phyloP scores from a whole-genome alignment of 1,140 invertebrate species.

The Drosophila pallidifrons region DNA sequence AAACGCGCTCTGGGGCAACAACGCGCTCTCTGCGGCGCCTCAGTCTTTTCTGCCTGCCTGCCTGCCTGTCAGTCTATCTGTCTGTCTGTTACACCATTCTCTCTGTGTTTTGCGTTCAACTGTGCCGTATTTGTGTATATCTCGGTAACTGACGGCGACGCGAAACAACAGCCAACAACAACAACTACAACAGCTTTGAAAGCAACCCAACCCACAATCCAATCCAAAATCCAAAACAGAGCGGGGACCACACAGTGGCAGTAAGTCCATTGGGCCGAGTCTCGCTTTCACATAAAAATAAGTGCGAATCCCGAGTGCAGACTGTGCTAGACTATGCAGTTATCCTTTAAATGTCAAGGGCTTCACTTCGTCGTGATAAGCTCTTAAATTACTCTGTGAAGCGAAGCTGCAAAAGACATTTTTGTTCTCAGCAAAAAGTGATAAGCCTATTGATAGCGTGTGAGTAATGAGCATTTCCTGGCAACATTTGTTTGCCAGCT shows the following conservation, averaged over 20 bases:
- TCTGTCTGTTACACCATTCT: conserved; percentile 5
- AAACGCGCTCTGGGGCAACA: conserved; percentile 56
- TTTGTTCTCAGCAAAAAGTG: neutral
- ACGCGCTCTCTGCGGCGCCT: neutral
- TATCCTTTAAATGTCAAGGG: neutral
- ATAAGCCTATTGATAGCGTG: neutral
- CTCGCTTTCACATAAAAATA: conserved; percentile 17
- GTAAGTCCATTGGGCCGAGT: conserved; percentile 25
- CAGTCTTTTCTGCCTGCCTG: neutral
- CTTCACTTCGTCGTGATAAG: neutral
- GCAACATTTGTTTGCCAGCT: neutral
- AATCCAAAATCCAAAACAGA: conserved; percentile 9
- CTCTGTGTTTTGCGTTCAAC: conserved; percentile 3
- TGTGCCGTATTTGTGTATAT: conserved; percentile 34
- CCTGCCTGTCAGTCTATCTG: neutral
- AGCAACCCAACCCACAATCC: conserved; percentile 7
- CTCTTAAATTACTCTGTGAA: neutral
- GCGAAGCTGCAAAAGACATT: neutral
- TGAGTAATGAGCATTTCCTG: neutral
- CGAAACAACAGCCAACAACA: conserved; percentile 49
- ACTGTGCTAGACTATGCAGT: neutral
- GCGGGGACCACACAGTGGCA: conserved; percentile 4
- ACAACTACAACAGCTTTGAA: conserved; percentile 7
- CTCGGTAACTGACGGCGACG: conserved; percentile 59
- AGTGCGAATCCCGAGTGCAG: neutral